phyloP scores from a whole-genome alignment of 2,113 vertebrate species.

The Syngnathoides biaculeatus region DNA sequence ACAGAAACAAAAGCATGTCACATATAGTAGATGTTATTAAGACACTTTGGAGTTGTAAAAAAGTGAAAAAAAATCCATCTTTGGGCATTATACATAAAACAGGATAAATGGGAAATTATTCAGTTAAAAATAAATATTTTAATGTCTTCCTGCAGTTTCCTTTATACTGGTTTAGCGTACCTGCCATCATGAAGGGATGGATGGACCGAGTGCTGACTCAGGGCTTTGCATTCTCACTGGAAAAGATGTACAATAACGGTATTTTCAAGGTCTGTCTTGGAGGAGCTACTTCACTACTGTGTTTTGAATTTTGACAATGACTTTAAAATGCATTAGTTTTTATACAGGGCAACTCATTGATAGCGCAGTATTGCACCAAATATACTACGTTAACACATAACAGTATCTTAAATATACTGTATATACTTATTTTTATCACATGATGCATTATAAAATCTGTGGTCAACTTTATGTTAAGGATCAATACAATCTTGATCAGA shows the following conservation, averaged over 20 bases:
- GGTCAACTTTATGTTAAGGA: background rate
- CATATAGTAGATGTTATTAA: no score
- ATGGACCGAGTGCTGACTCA: conserved; percentile 74
- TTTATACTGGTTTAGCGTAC: conserved; percentile 81
- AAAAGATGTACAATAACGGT: conserved; percentile 73
- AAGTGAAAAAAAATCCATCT: no score
- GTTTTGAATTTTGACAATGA: background rate
- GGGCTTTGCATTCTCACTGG: conserved; percentile 75
- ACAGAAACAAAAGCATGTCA: no score
- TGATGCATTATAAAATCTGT: background rate
- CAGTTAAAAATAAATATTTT: background rate
- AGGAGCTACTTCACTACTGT: background rate
- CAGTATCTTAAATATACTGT: background rate
- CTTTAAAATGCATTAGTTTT: background rate
- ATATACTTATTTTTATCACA: background rate
- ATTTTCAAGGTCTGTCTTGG: conserved; percentile 72
- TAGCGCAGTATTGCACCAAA: no score
- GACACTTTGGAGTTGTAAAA: no score
- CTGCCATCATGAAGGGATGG: conserved; percentile 85
- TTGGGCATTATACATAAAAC: no score
- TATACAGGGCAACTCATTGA: no score
- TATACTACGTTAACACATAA: no score
- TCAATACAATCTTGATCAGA: background rate
- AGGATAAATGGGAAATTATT: background rate
- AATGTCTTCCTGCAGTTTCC: conserved; percentile 73